A percentile compares a stretch with the other conserved stretches of the same genome.
phyloP scores from a whole-genome alignment of 2,113 vertebrate genomes.

The Tachycineta bicolor region DNA sequence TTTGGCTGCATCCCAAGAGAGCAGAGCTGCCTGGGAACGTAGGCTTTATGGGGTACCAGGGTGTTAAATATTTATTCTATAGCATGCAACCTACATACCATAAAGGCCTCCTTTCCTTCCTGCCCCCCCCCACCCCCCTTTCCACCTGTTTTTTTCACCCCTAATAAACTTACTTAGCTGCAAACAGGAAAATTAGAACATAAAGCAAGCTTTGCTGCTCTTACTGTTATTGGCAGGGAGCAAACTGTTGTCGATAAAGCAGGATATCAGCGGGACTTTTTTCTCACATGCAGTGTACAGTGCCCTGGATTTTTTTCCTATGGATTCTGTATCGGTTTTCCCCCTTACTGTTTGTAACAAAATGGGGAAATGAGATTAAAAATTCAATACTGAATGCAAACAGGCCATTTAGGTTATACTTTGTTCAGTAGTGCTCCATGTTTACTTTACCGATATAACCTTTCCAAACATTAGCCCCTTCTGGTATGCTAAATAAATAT shows the following conservation, averaged over 20 bases:
- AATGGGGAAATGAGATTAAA: slow-evolving; percentile 67
- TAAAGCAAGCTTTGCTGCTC: neutral
- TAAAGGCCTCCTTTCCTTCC: neutral
- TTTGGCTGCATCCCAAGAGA: neutral
- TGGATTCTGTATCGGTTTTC: slow-evolving; percentile 18
- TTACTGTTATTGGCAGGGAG: neutral
- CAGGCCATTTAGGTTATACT: slow-evolving; percentile 30
- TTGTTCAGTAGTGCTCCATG: slow-evolving; percentile 17
- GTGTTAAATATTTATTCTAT: neutral
- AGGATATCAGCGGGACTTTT: neutral
- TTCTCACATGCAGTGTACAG: neutral
- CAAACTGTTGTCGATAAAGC: neutral
- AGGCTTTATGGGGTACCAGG: neutral
- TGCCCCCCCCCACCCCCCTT: neutral
- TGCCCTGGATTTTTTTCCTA: slow-evolving; percentile 12
- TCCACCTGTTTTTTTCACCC: neutral
- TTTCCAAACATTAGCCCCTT: slow-evolving; percentile 46
- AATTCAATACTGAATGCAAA: slow-evolving; percentile 54
- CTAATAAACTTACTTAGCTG: neutral
- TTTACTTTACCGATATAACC: slow-evolving; percentile 59
- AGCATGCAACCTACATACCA: neutral
- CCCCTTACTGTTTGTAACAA: slow-evolving; percentile 20
- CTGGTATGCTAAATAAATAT: slow-evolving; percentile 58
- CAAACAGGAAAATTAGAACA: neutral
- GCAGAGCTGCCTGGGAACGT: neutral